These are phyloP conservation scores for Pocillopora meandrina DNA, from an alignment of 92 coral and sea anemone genomes.

Conservation along the genomic window DNA sequence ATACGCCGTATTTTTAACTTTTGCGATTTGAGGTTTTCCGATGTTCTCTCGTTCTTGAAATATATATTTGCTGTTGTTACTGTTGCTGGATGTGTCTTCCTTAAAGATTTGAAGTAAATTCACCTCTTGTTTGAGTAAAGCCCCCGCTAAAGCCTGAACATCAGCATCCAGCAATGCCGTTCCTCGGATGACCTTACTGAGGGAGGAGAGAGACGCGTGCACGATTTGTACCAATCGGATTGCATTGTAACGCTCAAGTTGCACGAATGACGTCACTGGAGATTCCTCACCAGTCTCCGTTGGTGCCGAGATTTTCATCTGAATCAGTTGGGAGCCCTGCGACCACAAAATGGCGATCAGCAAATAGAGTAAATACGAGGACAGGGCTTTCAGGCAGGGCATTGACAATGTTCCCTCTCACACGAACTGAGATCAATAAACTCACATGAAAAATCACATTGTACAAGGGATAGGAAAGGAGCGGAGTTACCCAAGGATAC, in stretches of 20 bases:
- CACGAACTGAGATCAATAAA: neutral
- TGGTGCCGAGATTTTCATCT: conserved; percentile 91
- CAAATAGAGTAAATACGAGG: neutral
- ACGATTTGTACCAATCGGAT: conserved; percentile 89
- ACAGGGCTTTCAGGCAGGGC: neutral
- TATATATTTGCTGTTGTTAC: too few species aligned
- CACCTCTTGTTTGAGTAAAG: conserved; percentile 91
- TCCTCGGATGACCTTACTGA: conserved; percentile 96
- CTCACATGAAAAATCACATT: neutral
- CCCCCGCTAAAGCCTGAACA: conserved; percentile 90
- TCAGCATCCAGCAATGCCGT: conserved; percentile 89
- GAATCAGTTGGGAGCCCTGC: conserved; percentile 97
- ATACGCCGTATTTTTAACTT: too few species aligned
- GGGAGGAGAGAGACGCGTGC: conserved; percentile 95
- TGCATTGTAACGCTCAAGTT: conserved; percentile 90
- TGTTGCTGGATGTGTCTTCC: too few species aligned
- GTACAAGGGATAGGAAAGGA: neutral
- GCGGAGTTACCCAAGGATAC: conserved; percentile 15
- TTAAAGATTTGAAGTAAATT: too few species aligned
- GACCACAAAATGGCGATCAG: neutral
- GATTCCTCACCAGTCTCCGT: conserved; percentile 95
- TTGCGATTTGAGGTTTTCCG: too few species aligned
- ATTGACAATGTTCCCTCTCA: neutral
- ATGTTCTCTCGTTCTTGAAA: too few species aligned
- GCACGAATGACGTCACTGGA: conserved; percentile 97